phyloP scores from a whole-genome alignment of 2,113 vertebrate genomes.

The Leptosomus discolor region DNA sequence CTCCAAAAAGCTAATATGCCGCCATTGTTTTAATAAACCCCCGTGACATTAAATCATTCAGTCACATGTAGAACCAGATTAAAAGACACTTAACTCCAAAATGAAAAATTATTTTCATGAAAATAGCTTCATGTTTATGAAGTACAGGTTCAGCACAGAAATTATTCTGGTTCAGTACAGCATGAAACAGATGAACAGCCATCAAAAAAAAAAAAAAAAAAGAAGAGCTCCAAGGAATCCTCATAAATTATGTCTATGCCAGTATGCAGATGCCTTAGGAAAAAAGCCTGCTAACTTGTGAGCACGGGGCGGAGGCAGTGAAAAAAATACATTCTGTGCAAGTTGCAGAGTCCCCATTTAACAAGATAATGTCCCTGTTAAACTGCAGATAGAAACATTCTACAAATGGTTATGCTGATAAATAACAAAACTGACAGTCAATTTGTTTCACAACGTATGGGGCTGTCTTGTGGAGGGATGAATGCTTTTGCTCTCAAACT shows the following conservation, averaged over 20 bases:
- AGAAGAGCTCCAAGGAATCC: background rate
- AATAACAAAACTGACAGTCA: background rate
- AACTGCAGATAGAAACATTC: background rate
- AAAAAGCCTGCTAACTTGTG: background rate
- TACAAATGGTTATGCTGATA: background rate
- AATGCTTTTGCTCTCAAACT: background rate
- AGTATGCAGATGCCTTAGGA: background rate
- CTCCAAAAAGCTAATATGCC: background rate
- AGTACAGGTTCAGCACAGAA: background rate
- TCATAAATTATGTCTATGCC: background rate
- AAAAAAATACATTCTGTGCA: background rate
- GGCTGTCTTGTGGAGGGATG: background rate
- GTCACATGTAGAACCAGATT: background rate
- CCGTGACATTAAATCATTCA: background rate
- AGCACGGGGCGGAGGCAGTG: background rate
- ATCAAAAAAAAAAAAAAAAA: background rate
- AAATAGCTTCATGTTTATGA: background rate
- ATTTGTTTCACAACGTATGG: background rate
- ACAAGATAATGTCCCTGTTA: background rate
- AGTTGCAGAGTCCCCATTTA: background rate
- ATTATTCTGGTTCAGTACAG: background rate
- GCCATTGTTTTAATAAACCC: background rate
- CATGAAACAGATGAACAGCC: background rate
- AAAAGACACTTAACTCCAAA: background rate
- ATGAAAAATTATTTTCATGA: background rate